Percentiles rank a stretch among this genome's conserved stretches.
phyloP scores from a whole-genome alignment of 1,140 invertebrate genomes.

The Platorchestia sp. region DNA sequence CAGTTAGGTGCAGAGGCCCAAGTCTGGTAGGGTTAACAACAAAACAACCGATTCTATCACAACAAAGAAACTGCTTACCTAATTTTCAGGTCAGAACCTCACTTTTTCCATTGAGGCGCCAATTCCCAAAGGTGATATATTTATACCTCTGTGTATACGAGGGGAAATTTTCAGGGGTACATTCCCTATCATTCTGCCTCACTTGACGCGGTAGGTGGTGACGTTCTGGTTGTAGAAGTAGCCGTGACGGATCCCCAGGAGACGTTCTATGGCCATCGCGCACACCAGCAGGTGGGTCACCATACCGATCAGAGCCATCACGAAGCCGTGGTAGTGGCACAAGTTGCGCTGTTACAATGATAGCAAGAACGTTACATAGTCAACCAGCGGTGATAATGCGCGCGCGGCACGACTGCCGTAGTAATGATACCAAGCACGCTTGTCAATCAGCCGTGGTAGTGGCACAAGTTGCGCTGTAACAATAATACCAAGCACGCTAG shows the following conservation, averaged over 20 bases:
- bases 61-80: no score
- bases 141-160: no score
- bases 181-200: no score
- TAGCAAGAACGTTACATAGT: neutral
- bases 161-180: no score
- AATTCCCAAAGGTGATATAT: no score
- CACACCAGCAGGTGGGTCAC: slow-evolving; percentile 57
- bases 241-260: slow-evolving; percentile 47
- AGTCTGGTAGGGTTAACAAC: no score
- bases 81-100: no score
- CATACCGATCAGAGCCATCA: slow-evolving; percentile 57
- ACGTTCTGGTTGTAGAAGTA: slow-evolving; percentile 55
- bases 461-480: neutral
- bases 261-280: slow-evolving; percentile 54
- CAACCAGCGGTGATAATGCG: neutral
- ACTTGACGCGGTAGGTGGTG: slow-evolving; percentile 38
- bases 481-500: neutral
- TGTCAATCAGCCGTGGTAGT: neutral
- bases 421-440: neutral
- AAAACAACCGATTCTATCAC: no score
- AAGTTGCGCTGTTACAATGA: neutral
- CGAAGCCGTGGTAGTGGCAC: slow-evolving; percentile 55
- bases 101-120: no score
- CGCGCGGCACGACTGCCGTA: neutral
- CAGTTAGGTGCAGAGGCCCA: no score